A percentile compares a stretch with the other conserved stretches of the same genome.
Conservation (phyloP, 2,113 vertebrate species). For the Dromaius novaehollandiae region DNA sequence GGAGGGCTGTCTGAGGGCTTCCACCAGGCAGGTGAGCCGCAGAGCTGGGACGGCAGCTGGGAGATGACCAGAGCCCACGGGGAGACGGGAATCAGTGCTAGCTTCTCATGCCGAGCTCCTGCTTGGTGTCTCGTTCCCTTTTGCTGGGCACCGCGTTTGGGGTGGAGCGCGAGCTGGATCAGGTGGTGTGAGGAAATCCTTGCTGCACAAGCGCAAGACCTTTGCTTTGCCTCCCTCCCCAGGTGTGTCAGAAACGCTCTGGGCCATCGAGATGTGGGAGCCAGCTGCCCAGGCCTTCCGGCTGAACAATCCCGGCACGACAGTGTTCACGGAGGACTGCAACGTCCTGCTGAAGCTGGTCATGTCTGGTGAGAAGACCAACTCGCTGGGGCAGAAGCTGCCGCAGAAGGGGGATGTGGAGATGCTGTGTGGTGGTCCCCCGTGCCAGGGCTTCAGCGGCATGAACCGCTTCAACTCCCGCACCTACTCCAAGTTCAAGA, state of each 20-base stretch:
- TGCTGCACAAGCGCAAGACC: neutral
- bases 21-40: constrained; percentile 89
- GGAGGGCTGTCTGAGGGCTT: constrained; percentile 95
- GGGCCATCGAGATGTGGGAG: constrained; percentile 99
- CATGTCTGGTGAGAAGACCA: constrained; percentile 91
- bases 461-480: constrained; percentile 99
- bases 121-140: neutral
- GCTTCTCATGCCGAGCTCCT: too few relatives aligned
- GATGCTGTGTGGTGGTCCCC: constrained; percentile 94
- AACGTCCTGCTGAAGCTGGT: constrained; percentile 94
- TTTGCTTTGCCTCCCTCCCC: neutral
- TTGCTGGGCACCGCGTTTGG: neutral
- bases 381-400: constrained; percentile 89
- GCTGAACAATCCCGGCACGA: constrained; percentile 90
- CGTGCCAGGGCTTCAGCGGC: constrained; percentile 97
- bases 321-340: constrained; percentile 97
- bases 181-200: neutral
- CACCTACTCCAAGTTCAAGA: constrained; percentile 98
- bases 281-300: constrained; percentile 95
- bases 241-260: constrained; percentile 86
- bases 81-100: neutral
- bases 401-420: constrained; percentile 96
- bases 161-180: neutral
- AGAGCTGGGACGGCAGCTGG: neutral
- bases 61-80: rapidly evolving